Evolutionary conservation across 1,140 invertebrate species (phyloP).

Genomic region (Sinonovacula constricta): DNA sequence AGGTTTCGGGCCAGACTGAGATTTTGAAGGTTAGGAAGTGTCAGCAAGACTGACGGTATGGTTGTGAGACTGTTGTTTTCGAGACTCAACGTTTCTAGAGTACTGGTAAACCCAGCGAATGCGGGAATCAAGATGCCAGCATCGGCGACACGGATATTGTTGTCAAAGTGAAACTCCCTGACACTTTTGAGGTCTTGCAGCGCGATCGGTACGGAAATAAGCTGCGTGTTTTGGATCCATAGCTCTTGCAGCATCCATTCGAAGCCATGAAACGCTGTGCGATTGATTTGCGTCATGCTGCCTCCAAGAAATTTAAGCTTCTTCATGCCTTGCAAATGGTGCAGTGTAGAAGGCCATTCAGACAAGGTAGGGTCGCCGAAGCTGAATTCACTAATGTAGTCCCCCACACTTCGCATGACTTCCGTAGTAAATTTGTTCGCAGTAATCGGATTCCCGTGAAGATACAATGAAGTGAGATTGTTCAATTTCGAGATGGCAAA

Average conservation of each 20-base stretch:
- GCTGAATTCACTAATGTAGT: constrained; percentile 24
- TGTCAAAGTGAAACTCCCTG: constrained; percentile 37
- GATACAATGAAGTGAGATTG: background rate
- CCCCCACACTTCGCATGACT: constrained; percentile 24
- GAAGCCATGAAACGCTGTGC: constrained; percentile 34
- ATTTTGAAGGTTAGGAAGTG: constrained; percentile 15
- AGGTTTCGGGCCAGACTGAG: constrained; percentile 41
- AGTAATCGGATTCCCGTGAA: constrained; percentile 28
- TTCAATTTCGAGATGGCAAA: background rate
- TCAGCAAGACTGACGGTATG: constrained; percentile 33
- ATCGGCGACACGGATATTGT: constrained; percentile 25
- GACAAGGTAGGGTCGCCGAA: constrained; percentile 21
- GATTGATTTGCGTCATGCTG: constrained; percentile 27
- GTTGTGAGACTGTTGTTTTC: constrained; percentile 43
- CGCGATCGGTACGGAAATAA: constrained; percentile 33
- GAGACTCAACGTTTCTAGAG: constrained; percentile 9
- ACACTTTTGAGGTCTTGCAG: constrained; percentile 26
- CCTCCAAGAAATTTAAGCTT: constrained; percentile 34
- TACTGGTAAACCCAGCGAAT: constrained; percentile 25
- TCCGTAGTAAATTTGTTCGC: constrained; percentile 13
- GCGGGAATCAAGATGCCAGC: constrained; percentile 43
- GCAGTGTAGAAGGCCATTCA: constrained; percentile 16
- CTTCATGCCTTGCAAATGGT: constrained; percentile 17
- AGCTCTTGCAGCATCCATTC: constrained; percentile 24
- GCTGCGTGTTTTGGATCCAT: constrained; percentile 32